These are phyloP conservation scores for Paedocypris micromegethes DNA, from an alignment of 2,797 vertebrate species.

Conservation along the genomic window DNA sequence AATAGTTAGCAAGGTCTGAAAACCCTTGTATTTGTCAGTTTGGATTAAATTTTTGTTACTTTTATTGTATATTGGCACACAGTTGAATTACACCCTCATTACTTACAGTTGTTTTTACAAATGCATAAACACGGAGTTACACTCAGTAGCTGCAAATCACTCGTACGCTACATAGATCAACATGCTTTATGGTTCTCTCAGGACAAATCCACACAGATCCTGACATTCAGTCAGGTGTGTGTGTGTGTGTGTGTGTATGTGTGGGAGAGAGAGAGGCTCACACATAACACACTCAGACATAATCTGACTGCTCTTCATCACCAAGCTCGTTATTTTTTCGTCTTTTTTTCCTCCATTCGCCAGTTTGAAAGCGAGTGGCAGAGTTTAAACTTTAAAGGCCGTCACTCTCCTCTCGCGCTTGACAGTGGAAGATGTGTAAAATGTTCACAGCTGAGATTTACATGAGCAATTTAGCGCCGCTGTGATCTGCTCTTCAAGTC, in stretches of 20 bases:
- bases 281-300: conserved; percentile 10
- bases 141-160: conserved; percentile 3
- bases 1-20: too few species aligned
- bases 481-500: conserved; percentile 13
- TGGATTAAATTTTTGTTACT: too few species aligned
- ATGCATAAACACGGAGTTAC: not conserved
- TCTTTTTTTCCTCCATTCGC: not conserved
- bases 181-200: conserved; percentile 22
- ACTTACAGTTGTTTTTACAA: not conserved
- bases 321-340: not conserved
- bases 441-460: conserved; percentile 21
- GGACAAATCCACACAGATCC: conserved; percentile 8
- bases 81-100: too few species aligned
- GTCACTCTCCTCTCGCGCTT: conserved; percentile 29
- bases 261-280: too few species aligned
- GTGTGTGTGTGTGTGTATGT: not conserved
- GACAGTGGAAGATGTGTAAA: conserved; percentile 17
- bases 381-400: conserved; percentile 18
- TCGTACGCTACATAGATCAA: conserved; percentile 13
- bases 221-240: conserved; percentile 13
- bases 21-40: too few species aligned
- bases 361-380: not conserved
- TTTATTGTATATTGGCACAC: too few species aligned
- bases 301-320: conserved; percentile 12
- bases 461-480: conserved; percentile 13